Base-by-base conservation (phyloP, 2,888 invertebrate genomes). In the Myopa testacea region DNA sequence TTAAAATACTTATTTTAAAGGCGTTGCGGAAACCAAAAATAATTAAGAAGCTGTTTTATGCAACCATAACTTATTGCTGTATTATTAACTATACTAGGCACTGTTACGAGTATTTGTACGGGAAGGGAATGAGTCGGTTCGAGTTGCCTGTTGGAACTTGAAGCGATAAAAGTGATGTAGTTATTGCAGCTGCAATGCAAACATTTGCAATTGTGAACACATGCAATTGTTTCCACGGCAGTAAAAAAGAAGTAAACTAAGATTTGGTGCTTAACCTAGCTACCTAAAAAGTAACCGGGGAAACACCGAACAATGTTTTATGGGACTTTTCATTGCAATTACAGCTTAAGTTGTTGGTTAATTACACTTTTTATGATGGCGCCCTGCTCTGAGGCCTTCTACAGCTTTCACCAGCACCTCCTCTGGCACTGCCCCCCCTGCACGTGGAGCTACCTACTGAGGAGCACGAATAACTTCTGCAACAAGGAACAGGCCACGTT, bases 321-420 rank as follows among this genome's bases (percentile, higher is more conserved):
- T 80, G 79, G 72, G 80, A 78, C 77, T 79, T 81, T 79, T 79
- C 69, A 79, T 76, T 73, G 79, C 85, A 83, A 82, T 84, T 83
- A 82, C 82, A 79, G 78, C 82, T 82, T 77, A 82, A 86, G 83
- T 84, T 82, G 84, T 82, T 82, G 86, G 82, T 83, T 86, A 85
- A 85, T 85, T 86, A 85, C 82, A 77, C 65, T 75, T 76, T 75
- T 75, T 34, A 71, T 75, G 67, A 38, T 68, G 16, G 45, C 69
- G 60, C 19, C 45, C 16, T 10, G 58, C 40, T n/a, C n/a, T 19
- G n/a, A 14, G 37, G n/a, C 40, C 67, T 8, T 34, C 67, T n/a
- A 8, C 16, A 40, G 16, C 14, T 65, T 10, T 65, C 34, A 16
- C 50, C 69, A 10, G n/a, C 40, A 55, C 55, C 52, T 19, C 1